These are phyloP conservation scores for Mechanitis messenoides DNA, from an alignment of 2,888 invertebrate species.

Conservation along the genomic window DNA sequence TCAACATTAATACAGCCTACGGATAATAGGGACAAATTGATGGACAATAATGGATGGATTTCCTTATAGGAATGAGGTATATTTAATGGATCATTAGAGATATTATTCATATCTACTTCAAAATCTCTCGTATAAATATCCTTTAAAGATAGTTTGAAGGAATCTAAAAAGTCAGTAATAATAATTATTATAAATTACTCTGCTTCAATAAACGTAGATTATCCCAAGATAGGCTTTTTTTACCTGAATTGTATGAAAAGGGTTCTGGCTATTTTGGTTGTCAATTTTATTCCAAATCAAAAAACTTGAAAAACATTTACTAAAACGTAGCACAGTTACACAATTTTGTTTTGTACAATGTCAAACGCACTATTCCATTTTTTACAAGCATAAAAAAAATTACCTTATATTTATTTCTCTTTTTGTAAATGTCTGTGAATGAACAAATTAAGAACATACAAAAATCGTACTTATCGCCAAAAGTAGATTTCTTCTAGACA, in stretches of 20 bases:
- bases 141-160: no score
- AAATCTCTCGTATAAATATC: no score
- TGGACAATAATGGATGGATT: conserved; percentile 21
- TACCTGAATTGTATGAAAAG: conserved; percentile 26
- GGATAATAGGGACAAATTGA: conserved; percentile 28
- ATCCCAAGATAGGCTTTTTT: conserved; percentile 18
- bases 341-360: neutral
- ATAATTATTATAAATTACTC: no score
- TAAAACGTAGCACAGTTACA: neutral
- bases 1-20: conserved; percentile 35
- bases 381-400: conserved; percentile 3
- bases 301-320: neutral
- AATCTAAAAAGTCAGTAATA: no score
- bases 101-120: no score
- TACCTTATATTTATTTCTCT: neutral
- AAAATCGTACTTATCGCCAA: no score
- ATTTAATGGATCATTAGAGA: no score
- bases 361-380: no score
- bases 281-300: neutral
- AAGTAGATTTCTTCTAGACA: no score
- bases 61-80: no score
- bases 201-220: conserved; percentile 11
- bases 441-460: no score
- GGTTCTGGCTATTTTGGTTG: conserved; percentile 11
- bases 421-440: no score